Evolutionary conservation across 2,113 vertebrate species (phyloP), one percentile per base, ranked within the genome.

Genomic region (Gymnocephalus cernua): DNA sequence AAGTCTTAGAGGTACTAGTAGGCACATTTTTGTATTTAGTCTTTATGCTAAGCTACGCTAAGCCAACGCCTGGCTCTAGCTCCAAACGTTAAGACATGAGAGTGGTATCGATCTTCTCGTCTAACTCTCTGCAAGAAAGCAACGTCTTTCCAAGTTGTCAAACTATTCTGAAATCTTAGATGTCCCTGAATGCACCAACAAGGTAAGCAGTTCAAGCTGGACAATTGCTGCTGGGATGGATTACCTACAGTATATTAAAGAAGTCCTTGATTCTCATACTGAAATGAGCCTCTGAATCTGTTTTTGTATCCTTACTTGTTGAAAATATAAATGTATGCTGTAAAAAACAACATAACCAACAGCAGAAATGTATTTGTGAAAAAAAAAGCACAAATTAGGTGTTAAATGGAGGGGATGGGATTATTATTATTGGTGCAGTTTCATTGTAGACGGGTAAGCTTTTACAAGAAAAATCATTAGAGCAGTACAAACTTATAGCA

Each of bases 401-500:
- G 29, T 58, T 18, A 38, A 41, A 62, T 4, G 23, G 38, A 44
- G 10, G 18, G 19, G 11, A 62, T 23, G 38, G 63, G 44, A 66
- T 32, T 32, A 32, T 32, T 32, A 6, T 32, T 16, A 48, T 45
- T 25, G 27, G 25, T 25, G 21, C 45, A n/a, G 9, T 27, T 63
- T 47, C 13, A 63, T 23, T 45, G 44, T 35, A 27, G 16, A 35
- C 11, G 1, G 25, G 4, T 9, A n/a, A 4, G 12, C 23, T 76
- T 77, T 68, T 2, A 41, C 15, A 66, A 25, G 25, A 57, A 58
- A 51, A 54, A 64, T 69, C 15, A 58, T 73, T 73, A 63, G 63
- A 61, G 32, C 47, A 50, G 29, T 13, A 35, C 23, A 32, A 41
- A 54, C 8, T 13, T 61, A 13, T 3, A 57, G 53, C 51, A 74